Evolutionary conservation across 2,113 vertebrate species (phyloP).

Genomic region (Misgurnus anguillicaudatus): DNA sequence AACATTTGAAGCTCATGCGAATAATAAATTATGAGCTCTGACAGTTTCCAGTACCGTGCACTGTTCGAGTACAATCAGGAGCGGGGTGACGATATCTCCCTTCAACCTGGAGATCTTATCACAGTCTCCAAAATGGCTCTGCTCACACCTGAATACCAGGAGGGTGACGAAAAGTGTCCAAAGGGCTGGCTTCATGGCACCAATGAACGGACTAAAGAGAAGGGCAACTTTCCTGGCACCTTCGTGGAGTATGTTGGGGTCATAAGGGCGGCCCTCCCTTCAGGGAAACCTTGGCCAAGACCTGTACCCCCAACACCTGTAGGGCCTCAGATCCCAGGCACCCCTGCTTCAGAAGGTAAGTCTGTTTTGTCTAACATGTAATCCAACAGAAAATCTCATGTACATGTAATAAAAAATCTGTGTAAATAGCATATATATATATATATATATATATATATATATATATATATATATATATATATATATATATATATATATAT

Average conservation of each 20-base stretch:
- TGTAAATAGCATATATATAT: too few species aligned
- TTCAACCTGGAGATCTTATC: constrained; percentile 79
- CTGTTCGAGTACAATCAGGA: constrained; percentile 81
- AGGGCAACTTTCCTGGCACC: constrained; percentile 80
- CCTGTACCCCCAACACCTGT: constrained; percentile 65
- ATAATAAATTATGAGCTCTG: constrained; percentile 70
- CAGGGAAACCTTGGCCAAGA: constrained; percentile 71
- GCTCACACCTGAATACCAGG: constrained; percentile 69
- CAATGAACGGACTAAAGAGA: constrained; percentile 82
- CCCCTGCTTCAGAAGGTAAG: constrained; percentile 71
- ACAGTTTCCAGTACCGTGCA: constrained; percentile 79
- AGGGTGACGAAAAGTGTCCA: constrained; percentile 75
- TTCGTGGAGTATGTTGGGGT: constrained; percentile 81
- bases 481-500: too few species aligned
- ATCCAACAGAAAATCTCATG: too few species aligned
- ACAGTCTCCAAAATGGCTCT: constrained; percentile 70
- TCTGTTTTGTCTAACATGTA: constrained; percentile 42
- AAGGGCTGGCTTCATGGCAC: constrained; percentile 79
- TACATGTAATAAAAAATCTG: too few species aligned
- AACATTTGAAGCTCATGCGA: constrained; percentile 30
- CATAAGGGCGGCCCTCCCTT: constrained; percentile 42
- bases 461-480: too few species aligned
- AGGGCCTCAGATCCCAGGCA: constrained; percentile 46
- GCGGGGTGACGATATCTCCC: constrained; percentile 77
- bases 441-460: too few species aligned